Evolutionary conservation across 2,888 invertebrate species (phyloP).

Genomic region (Leucophora obtusa): DNA sequence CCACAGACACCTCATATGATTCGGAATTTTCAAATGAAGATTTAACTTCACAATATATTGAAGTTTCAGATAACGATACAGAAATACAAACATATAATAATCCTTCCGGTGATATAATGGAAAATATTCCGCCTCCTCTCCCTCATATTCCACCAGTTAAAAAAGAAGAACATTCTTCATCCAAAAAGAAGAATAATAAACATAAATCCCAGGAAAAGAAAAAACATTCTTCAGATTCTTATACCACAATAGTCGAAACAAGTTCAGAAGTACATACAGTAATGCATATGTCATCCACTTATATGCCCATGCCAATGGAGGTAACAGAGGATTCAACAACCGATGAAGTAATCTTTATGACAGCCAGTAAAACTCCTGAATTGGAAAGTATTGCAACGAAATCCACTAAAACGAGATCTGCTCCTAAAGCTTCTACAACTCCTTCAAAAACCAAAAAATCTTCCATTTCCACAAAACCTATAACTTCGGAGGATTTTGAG

Average conservation of each 20-base stretch:
- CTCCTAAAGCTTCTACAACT: constrained; percentile 24
- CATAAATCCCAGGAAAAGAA: constrained; percentile 70
- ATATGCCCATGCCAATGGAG: constrained; percentile 75
- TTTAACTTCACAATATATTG: constrained; percentile 73
- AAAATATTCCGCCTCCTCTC: constrained; percentile 64
- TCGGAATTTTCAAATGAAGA: constrained; percentile 75
- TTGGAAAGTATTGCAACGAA: constrained; percentile 66
- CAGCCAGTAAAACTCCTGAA: constrained; percentile 74
- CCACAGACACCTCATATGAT: constrained; percentile 73
- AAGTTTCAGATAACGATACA: constrained; percentile 73
- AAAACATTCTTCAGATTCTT: constrained; percentile 67
- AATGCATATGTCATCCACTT: constrained; percentile 71
- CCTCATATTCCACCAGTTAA: constrained; percentile 66
- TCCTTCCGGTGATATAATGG: constrained; percentile 66
- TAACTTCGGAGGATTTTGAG: constrained; percentile 21
- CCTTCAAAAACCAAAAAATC: constrained; percentile 33
- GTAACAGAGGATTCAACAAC: constrained; percentile 68
- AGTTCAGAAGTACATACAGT: constrained; percentile 74
- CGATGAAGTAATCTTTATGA: constrained; percentile 76
- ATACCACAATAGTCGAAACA: constrained; percentile 73
- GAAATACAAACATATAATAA: constrained; percentile 61
- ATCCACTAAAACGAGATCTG: constrained; percentile 1
- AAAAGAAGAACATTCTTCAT: constrained; percentile 72
- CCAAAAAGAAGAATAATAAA: constrained; percentile 74
- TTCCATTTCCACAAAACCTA: constrained; percentile 37